A percentile compares a stretch with the other conserved stretches of the same genome.
These are phyloP conservation scores for Sitta carolinensis DNA, from an alignment of 2,797 vertebrate genomes.

Conservation along the genomic window DNA sequence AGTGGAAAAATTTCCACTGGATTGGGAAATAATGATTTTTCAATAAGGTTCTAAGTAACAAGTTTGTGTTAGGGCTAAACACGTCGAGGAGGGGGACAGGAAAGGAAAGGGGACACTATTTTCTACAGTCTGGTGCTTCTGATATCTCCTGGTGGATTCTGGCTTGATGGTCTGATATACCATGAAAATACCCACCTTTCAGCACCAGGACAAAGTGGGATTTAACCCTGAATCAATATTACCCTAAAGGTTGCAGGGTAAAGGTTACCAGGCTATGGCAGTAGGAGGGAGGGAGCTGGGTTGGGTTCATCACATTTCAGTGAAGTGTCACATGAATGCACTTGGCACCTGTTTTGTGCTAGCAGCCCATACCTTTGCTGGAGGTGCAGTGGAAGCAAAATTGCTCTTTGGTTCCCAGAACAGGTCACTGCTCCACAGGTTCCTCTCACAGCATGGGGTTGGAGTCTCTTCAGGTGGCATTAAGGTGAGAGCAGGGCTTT, in stretches of 20 bases:
- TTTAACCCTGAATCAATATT: neutral
- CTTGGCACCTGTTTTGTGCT: neutral
- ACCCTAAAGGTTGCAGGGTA: rapidly evolving
- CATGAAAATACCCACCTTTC: neutral
- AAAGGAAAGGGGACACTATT: no score
- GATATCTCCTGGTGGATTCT: rapidly evolving
- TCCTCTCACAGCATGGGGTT: rapidly evolving
- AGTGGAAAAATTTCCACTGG: neutral
- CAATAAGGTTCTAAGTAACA: neutral
- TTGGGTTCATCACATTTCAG: neutral
- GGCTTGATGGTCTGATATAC: neutral
- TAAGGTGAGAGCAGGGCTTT: neutral
- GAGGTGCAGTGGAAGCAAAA: neutral
- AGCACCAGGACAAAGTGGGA: neutral
- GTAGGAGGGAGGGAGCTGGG: neutral
- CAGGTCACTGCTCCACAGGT: neutral
- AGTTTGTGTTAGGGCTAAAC: neutral
- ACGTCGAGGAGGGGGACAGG: rapidly evolving
- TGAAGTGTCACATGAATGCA: neutral
- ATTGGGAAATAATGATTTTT: neutral
- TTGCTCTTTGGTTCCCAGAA: neutral
- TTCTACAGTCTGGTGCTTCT: neutral
- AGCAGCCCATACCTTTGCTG: neutral
- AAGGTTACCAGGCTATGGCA: neutral
- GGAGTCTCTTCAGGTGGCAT: neutral